phyloP scores from a whole-genome alignment of 1,140 invertebrate species.

The Aphis craccivora region DNA sequence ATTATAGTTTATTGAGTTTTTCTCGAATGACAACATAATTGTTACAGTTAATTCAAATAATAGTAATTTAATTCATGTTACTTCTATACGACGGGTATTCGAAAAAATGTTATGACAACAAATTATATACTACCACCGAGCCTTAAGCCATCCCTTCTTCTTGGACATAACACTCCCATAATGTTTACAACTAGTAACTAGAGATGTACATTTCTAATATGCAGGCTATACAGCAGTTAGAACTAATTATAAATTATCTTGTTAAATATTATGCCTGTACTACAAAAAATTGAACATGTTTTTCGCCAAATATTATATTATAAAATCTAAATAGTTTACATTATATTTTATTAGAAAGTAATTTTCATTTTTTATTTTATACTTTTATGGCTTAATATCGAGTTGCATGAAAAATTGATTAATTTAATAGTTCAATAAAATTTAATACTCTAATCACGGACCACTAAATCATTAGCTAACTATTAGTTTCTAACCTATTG shows the following conservation, averaged over 20 bases:
- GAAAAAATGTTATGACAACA: slow-evolving; percentile 43
- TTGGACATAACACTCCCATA: slow-evolving; percentile 23
- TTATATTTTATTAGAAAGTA: neutral
- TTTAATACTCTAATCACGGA: too few relatives aligned
- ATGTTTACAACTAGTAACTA: neutral
- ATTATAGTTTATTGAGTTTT: slow-evolving; percentile 50
- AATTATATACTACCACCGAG: slow-evolving; percentile 42
- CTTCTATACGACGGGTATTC: neutral
- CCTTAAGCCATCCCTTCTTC: slow-evolving; percentile 37
- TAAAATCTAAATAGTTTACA: neutral
- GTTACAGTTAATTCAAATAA: slow-evolving; percentile 54
- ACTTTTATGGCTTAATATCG: too few relatives aligned
- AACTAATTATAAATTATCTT: slow-evolving; percentile 20
- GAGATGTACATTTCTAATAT: neutral
- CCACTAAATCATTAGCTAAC: too few relatives aligned
- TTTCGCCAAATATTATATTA: neutral
- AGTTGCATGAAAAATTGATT: too few relatives aligned
- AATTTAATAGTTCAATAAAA: too few relatives aligned
- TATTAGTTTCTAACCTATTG: too few relatives aligned
- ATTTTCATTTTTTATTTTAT: neutral
- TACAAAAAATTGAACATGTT: neutral
- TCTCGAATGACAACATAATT: slow-evolving; percentile 51
- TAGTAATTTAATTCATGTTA: slow-evolving; percentile 47
- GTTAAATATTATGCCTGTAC: neutral
- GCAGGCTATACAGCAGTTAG: neutral